Base-by-base conservation (phyloP, 2,797 vertebrate species). In the Falco naumanni region DNA sequence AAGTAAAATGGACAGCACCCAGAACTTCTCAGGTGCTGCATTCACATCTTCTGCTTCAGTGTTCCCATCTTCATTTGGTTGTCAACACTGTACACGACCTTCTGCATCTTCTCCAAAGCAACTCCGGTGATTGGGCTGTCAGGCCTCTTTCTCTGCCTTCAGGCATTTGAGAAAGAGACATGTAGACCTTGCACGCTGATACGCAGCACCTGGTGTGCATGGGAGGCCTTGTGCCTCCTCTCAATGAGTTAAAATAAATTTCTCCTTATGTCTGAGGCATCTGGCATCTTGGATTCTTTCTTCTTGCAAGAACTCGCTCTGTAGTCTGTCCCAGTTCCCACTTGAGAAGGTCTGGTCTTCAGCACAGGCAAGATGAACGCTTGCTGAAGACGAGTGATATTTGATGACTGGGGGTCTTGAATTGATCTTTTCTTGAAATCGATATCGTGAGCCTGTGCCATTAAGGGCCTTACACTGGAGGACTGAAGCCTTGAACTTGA, bases 121-220 rank as follows among this genome's bases (percentile, higher is more conserved):
- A 7, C 19, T 24, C 29, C 20, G 13, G 28, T 12, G 39, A 29
- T 33, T 45, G 37, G 76, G 34, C 26, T 51, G 14, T 22, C 11
- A 53, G 47, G 11, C 11, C 18, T 37, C 37, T 33, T 37, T 26
- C 22, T 29, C 7, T 20, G 37, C 26, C 1, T 63, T 51, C 6
- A 26, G 60, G 53, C 4, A 1, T 29, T 39, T 41, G 10, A 12
- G 25, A 13, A 15, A 5, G 28, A n/a, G 7, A 57, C 43, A 7
- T 5, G 1, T 8, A 3, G 4, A 15, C 22, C 29, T 59, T 25
- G 8, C 28, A 12, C 13, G 0, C 34, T 28, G 15, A 11, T 4
- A 4, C 3, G 1, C 29, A 5, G 3, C 31, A n/a, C n/a, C n/a
- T n/a, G n/a, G n/a, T n/a, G n/a, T n/a, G n/a, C n/a, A 11, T 1